These are phyloP conservation scores for Drosophila glabriapex DNA, from an alignment of 2,888 invertebrate species.

Conservation along the genomic window DNA sequence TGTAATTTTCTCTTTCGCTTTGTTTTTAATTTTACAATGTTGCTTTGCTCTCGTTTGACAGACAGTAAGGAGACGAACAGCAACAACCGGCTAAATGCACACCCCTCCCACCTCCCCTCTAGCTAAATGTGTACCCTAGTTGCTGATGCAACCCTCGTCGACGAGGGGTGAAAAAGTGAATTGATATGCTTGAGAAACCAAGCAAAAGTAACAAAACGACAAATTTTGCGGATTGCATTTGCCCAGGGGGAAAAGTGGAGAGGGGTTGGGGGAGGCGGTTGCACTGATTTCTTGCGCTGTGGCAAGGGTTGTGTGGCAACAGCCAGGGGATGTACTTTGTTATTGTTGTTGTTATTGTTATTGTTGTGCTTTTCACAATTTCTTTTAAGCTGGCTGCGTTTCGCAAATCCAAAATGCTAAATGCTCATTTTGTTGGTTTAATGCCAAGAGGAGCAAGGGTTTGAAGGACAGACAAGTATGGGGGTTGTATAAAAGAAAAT, in stretches of 20 bases:
- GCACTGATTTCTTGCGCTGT: slow-evolving; percentile 52
- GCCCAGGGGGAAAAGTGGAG: neutral
- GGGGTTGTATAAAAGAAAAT: slow-evolving; percentile 14
- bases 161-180: slow-evolving; percentile 69
- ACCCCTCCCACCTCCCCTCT: neutral
- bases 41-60: slow-evolving; percentile 25
- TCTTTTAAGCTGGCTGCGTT: slow-evolving; percentile 21
- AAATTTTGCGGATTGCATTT: slow-evolving; percentile 67
- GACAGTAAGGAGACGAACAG: neutral
- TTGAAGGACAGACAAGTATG: neutral
- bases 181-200: slow-evolving; percentile 82
- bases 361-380: slow-evolving; percentile 54
- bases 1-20: slow-evolving; percentile 48
- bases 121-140: neutral
- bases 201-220: slow-evolving; percentile 74
- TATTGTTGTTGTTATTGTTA: slow-evolving; percentile 1
- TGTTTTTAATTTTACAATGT: slow-evolving; percentile 54
- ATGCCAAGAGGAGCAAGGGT: neutral
- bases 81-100: slow-evolving; percentile 37
- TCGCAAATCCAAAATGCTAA: slow-evolving; percentile 72
- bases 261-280: neutral
- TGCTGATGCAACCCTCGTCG: slow-evolving; percentile 37
- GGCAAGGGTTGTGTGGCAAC: slow-evolving; percentile 52
- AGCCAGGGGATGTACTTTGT: slow-evolving; percentile 51
- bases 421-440: slow-evolving; percentile 76